Evolutionary conservation across 1,140 invertebrate species (phyloP).

Genomic region (Bombus difficillimus): DNA sequence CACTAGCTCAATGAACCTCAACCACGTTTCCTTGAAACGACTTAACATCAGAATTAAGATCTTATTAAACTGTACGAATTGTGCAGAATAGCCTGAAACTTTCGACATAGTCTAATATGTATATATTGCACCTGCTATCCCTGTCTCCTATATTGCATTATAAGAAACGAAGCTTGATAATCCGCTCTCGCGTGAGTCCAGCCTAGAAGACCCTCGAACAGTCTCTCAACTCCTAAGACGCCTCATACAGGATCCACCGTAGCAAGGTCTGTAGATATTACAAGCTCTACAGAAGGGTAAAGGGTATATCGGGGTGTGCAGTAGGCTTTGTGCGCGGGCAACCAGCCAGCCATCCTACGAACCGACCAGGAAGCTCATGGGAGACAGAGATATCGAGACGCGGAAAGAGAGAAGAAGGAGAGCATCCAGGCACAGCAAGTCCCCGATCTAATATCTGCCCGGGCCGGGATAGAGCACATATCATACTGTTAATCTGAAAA

Average conservation of each 20-base stretch:
- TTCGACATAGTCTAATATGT: neutral
- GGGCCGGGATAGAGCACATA: slow-evolving; percentile 64
- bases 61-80: too few species aligned
- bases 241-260: slow-evolving; percentile 11
- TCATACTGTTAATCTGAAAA: slow-evolving; percentile 80
- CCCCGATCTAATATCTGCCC: slow-evolving; percentile 75
- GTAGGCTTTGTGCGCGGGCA: slow-evolving; percentile 39
- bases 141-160: neutral
- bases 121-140: neutral
- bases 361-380: neutral
- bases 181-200: neutral
- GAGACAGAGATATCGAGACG: neutral
- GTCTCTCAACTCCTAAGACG: slow-evolving; percentile 12
- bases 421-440: slow-evolving; percentile 25
- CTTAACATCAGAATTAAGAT: too few species aligned
- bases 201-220: neutral
- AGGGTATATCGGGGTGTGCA: slow-evolving; percentile 8
- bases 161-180: neutral
- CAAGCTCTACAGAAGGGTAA: neutral
- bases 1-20: too few species aligned
- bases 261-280: slow-evolving; percentile 37
- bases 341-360: slow-evolving; percentile 42
- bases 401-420: neutral
- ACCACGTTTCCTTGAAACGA: too few species aligned
- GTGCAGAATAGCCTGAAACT: neutral